phyloP scores from a whole-genome alignment of 1,140 invertebrate genomes.

The Doryteuthis pealeii region DNA sequence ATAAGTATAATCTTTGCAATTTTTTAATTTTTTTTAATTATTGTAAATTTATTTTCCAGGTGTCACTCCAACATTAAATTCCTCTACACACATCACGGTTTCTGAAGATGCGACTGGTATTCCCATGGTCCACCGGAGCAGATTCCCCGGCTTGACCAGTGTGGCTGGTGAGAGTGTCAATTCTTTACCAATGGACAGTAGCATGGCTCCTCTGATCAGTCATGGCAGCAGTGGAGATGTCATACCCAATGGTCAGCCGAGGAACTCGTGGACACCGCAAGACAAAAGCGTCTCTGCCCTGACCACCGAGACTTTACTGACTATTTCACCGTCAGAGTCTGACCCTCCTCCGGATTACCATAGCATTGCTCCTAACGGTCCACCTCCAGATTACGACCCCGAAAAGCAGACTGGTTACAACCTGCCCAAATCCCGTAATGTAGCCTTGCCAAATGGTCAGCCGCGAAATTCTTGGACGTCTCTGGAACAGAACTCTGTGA shows the following conservation, averaged over 20 bases:
- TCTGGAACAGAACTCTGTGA: conserved; percentile 44
- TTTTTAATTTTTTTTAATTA: no score
- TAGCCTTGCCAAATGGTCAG: neutral
- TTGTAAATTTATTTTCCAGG: conserved; percentile 51
- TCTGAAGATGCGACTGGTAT: conserved; percentile 17
- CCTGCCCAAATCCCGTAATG: conserved; percentile 41
- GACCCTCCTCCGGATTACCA: conserved; percentile 9
- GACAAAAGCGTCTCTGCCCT: conserved; percentile 32
- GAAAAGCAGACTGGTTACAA: conserved; percentile 18
- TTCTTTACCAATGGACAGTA: conserved; percentile 22
- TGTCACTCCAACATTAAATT: conserved; percentile 66
- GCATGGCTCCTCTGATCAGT: conserved; percentile 26
- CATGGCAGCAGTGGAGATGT: conserved; percentile 14
- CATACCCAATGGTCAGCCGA: conserved; percentile 10
- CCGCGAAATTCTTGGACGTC: neutral
- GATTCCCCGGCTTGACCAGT: neutral
- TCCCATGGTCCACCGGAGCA: conserved; percentile 1
- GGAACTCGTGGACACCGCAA: conserved; percentile 12
- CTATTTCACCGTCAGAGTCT: conserved; percentile 55
- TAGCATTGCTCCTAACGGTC: neutral
- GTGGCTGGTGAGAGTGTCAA: neutral
- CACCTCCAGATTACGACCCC: neutral
- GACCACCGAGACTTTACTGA: conserved; percentile 61
- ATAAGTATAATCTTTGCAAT: no score
- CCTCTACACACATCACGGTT: conserved; percentile 19